These are phyloP conservation scores for Ferdinandea cuprea DNA, from an alignment of 2,888 invertebrate genomes.

Conservation along the genomic window DNA sequence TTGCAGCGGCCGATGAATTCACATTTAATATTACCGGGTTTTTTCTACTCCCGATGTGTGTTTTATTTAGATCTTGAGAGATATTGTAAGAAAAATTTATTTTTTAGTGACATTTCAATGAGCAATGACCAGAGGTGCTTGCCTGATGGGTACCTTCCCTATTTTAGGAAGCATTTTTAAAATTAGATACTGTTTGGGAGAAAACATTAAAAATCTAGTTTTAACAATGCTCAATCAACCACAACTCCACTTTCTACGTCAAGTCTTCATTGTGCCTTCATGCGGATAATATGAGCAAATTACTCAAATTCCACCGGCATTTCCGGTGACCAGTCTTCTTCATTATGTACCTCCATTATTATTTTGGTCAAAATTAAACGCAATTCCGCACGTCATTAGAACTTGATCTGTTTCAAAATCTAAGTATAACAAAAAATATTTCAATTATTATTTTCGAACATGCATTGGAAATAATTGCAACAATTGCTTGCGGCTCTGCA, in stretches of 20 bases:
- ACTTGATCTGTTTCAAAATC: not conserved
- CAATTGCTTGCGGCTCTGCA: constrained; percentile 17
- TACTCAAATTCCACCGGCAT: not conserved
- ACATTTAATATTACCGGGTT: too few relatives aligned
- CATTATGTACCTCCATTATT: not conserved
- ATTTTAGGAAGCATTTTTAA: too few relatives aligned
- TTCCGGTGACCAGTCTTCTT: constrained; percentile 16
- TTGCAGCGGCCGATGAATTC: too few relatives aligned
- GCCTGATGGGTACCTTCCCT: too few relatives aligned
- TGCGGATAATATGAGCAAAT: not conserved
- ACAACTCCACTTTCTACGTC: too few relatives aligned
- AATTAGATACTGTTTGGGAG: too few relatives aligned
- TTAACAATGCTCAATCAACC: not conserved
- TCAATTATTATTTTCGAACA: constrained; percentile 17
- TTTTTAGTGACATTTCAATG: too few relatives aligned
- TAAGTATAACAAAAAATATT: constrained; percentile 5
- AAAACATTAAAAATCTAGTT: not conserved
- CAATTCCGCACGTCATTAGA: constrained; percentile 8
- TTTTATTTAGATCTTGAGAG: too few relatives aligned
- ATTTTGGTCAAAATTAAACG: constrained; percentile 9
- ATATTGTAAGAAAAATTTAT: too few relatives aligned
- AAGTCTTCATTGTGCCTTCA: too few relatives aligned
- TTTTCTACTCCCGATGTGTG: too few relatives aligned
- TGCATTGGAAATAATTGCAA: constrained; percentile 44
- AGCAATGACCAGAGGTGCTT: too few relatives aligned